A percentile compares a stretch with the other conserved stretches of the same genome.
These are phyloP conservation scores for Gortyna flavago DNA, from an alignment of 2,888 invertebrate genomes.

Conservation along the genomic window DNA sequence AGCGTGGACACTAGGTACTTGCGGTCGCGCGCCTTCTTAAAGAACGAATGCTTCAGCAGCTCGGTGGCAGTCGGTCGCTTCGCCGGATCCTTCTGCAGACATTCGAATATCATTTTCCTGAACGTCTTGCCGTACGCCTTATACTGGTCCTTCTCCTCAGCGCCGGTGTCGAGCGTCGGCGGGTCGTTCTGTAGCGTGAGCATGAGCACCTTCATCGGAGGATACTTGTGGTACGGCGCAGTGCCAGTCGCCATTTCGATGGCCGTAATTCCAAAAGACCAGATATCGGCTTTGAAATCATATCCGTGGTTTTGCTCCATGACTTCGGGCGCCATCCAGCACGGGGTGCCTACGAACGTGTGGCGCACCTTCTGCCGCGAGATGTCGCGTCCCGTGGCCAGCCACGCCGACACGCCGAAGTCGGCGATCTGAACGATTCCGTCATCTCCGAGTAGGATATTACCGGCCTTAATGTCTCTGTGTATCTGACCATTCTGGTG, in stretches of 20 bases:
- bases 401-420: constrained; percentile 99
- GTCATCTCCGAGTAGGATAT: constrained; percentile 99
- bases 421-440: constrained; percentile 99
- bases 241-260: constrained; percentile 99
- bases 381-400: constrained; percentile 98
- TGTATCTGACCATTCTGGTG: constrained; percentile 99
- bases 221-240: constrained; percentile 99
- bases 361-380: constrained; percentile 99
- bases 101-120: constrained; percentile 99
- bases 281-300: constrained; percentile 98
- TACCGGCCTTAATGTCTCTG: constrained; percentile 91
- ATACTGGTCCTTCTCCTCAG: constrained; percentile 99
- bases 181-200: constrained; percentile 99
- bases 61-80: constrained; percentile 99
- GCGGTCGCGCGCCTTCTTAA: constrained; percentile 99
- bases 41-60: constrained; percentile 99
- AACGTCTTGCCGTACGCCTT: constrained; percentile 99
- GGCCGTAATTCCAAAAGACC: constrained; percentile 98
- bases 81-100: constrained; percentile 98
- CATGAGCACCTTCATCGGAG: constrained; percentile 99
- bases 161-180: constrained; percentile 98
- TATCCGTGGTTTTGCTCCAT: constrained; percentile 99
- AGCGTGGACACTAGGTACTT: constrained; percentile 96
- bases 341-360: constrained; percentile 99
- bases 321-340: constrained; percentile 99